Percentiles rank a stretch among this genome's conserved stretches.
Evolutionary conservation across 2,113 vertebrate genomes (phyloP).

Genomic region (Neopipo cinnamomea): DNA sequence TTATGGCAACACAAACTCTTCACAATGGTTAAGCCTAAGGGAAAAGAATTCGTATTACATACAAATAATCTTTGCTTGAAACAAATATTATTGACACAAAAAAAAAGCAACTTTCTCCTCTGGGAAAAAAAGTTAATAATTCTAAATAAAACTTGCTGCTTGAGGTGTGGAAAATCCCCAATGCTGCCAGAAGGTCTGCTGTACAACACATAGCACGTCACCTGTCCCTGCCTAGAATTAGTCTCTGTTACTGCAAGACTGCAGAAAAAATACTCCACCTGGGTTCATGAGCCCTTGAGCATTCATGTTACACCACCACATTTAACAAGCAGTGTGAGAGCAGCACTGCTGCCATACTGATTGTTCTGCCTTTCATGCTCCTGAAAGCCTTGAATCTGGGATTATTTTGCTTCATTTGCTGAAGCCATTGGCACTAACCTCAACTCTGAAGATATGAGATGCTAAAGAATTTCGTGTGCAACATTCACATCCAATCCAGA

Average conservation of each 20-base stretch:
- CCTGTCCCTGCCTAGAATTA: not conserved
- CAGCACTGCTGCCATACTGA: not conserved
- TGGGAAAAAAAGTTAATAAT: not conserved
- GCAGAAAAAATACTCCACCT: not conserved
- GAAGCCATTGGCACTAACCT: not conserved
- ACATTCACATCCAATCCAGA: not conserved
- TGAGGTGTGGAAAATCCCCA: not conserved
- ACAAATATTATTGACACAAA: not conserved
- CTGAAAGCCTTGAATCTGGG: not conserved
- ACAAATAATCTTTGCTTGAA: not conserved
- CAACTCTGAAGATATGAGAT: not conserved
- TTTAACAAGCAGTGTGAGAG: not conserved
- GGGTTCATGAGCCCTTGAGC: not conserved
- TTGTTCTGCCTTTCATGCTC: not conserved
- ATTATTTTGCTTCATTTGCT: conserved; percentile 14
- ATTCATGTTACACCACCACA: not conserved
- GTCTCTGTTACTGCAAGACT: not conserved
- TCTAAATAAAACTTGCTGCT: not conserved
- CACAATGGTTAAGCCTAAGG: not conserved
- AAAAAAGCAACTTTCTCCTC: not conserved
- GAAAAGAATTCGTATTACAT: not conserved
- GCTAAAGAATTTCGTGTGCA: not conserved
- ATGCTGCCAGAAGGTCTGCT: not conserved
- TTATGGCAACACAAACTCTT: not conserved
- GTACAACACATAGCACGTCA: not conserved